Evolutionary conservation across 2,797 vertebrate species (phyloP).

Genomic region (Euphonia xanthogaster): DNA sequence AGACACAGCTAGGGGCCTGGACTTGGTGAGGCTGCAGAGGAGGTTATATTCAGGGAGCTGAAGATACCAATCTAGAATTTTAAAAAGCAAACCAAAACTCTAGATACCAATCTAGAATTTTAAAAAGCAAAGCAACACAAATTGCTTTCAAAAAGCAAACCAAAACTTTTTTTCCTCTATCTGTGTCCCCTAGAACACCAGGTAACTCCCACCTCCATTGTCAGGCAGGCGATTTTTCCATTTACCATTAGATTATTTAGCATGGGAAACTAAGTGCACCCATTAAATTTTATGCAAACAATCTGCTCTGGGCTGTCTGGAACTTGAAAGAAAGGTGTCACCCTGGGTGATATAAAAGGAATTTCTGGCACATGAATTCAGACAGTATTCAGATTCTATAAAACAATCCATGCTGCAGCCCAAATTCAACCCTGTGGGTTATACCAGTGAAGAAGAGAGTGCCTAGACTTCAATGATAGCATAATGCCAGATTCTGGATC

Average conservation of each 20-base stretch:
- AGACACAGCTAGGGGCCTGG: background rate
- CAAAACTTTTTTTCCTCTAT: conserved; percentile 2
- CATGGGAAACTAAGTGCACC: background rate
- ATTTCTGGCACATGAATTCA: background rate
- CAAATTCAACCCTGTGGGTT: background rate
- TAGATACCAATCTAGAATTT: conserved; percentile 30
- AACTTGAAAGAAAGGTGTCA: background rate
- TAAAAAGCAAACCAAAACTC: conserved; percentile 41
- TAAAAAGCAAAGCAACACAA: too few species aligned
- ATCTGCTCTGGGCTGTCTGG: background rate
- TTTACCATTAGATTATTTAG: background rate
- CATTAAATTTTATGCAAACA: background rate
- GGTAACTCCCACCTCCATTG: background rate
- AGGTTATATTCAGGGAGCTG: conserved; percentile 46
- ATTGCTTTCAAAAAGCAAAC: conserved; percentile 39
- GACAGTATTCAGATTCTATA: background rate
- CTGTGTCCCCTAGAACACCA: background rate
- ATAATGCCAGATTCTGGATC: background rate
- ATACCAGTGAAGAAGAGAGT: background rate
- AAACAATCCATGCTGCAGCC: background rate
- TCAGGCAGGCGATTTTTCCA: background rate
- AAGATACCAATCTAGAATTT: conserved; percentile 42
- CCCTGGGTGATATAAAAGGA: background rate
- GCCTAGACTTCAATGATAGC: background rate
- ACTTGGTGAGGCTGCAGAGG: background rate